Conservation (phyloP, 2,113 vertebrate species). For the Hymenochirus boettgeri region DNA sequence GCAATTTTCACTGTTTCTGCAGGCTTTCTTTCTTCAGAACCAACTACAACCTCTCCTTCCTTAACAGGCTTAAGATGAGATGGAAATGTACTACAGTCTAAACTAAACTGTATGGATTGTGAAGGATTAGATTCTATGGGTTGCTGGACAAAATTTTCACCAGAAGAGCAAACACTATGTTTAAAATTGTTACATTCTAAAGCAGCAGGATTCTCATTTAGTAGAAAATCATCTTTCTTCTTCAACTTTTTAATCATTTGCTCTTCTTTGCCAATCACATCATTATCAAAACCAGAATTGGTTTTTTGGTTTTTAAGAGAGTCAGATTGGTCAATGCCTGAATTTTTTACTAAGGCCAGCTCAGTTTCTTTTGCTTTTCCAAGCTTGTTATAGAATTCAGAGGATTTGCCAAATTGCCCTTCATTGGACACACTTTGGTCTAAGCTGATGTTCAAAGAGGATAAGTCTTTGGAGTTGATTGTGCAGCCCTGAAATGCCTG, state of each 20-base stretch:
- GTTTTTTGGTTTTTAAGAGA: neutral
- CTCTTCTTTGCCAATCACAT: too few relatives aligned
- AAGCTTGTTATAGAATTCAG: neutral
- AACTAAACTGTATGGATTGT: too few relatives aligned
- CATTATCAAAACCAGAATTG: too few relatives aligned
- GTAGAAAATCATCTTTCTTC: too few relatives aligned
- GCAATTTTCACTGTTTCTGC: neutral
- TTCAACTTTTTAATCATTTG: too few relatives aligned
- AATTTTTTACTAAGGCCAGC: neutral
- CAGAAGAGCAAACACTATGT: too few relatives aligned
- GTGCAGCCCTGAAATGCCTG: neutral
- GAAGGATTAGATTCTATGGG: too few relatives aligned
- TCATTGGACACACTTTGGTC: neutral
- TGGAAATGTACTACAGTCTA: too few relatives aligned
- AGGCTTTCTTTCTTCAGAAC: neutral
- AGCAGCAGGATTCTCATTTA: neutral
- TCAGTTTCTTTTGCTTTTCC: neutral
- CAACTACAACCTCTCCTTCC: neutral
- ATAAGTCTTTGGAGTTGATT: neutral
- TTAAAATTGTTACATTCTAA: neutral
- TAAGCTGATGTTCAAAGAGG: neutral
- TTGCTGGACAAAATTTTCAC: too few relatives aligned
- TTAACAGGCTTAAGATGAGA: too few relatives aligned
- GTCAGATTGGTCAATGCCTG: neutral
- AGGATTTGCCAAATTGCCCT: neutral